These are phyloP conservation scores for Molorchus minor DNA, from an alignment of 2,888 invertebrate genomes.

Conservation along the genomic window DNA sequence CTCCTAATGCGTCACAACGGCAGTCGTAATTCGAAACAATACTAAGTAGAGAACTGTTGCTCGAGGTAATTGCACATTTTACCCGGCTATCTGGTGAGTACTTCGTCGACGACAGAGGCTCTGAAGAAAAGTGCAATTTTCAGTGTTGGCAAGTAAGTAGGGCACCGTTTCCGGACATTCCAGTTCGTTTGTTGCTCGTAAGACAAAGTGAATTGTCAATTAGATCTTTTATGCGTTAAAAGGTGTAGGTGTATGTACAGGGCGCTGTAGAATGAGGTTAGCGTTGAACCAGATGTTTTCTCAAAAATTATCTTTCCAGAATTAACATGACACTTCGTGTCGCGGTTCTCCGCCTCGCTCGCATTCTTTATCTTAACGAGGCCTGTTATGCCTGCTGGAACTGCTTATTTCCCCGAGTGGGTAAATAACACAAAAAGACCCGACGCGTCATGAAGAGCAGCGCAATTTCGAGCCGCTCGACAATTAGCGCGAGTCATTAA, in stretches of 20 bases:
- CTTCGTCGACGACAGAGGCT: slow-evolving; percentile 8
- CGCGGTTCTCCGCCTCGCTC: too few species aligned
- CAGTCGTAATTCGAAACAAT: slow-evolving; percentile 14
- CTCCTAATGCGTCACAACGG: slow-evolving; percentile 14
- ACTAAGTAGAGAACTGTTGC: slow-evolving; percentile 18
- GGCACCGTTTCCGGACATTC: slow-evolving; percentile 12
- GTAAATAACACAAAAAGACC: not conserved
- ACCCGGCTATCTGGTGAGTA: slow-evolving; percentile 19
- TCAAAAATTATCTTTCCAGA: too few species aligned
- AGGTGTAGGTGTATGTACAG: too few species aligned
- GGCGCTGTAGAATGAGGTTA: too few species aligned
- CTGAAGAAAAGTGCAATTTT: slow-evolving; percentile 20
- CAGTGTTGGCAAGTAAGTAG: slow-evolving; percentile 13
- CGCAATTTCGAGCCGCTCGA: not conserved
- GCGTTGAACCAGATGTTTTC: too few species aligned
- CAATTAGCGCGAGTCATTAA: slow-evolving; percentile 11
- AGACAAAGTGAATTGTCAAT: too few species aligned
- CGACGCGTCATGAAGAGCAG: not conserved
- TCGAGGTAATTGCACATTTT: slow-evolving; percentile 17
- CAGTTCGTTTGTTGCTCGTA: too few species aligned
- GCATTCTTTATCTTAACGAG: too few species aligned
- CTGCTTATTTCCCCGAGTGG: too few species aligned
- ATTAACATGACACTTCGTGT: too few species aligned
- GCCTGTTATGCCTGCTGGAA: too few species aligned
- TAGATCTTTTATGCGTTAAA: too few species aligned